These are phyloP conservation scores for Pogonophryne albipinna DNA, from an alignment of 2,797 vertebrate species.

Conservation along the genomic window DNA sequence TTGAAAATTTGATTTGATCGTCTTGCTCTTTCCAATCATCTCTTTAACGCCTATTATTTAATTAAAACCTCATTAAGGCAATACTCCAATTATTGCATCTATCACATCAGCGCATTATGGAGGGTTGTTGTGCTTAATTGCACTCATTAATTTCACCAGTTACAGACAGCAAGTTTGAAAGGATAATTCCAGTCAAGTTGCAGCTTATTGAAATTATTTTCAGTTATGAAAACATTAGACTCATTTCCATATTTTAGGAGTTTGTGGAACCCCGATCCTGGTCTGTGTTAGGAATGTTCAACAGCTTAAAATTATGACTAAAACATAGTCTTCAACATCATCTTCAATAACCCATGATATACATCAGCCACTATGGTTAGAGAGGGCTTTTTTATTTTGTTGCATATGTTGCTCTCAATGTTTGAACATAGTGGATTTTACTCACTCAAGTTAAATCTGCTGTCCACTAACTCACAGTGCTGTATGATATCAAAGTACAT, in stretches of 20 bases:
- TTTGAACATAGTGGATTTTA: neutral
- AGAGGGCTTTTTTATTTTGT: too few relatives aligned
- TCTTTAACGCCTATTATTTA: constrained; percentile 7
- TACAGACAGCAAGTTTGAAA: neutral
- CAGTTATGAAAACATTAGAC: neutral
- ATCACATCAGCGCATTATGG: constrained; percentile 2
- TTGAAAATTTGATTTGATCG: neutral
- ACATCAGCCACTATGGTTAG: neutral
- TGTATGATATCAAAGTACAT: constrained; percentile 1
- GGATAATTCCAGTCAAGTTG: neutral
- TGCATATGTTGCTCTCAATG: too few relatives aligned
- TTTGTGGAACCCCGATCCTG: neutral
- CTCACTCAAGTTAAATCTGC: neutral
- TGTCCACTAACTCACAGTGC: neutral
- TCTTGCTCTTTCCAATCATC: neutral
- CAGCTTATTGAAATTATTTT: neutral
- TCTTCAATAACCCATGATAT: neutral
- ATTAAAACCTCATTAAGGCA: neutral
- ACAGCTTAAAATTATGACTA: neutral
- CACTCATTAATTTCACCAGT: neutral
- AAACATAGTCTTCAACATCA: neutral
- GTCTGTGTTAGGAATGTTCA: neutral
- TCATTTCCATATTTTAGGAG: neutral
- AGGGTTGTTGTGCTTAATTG: neutral
- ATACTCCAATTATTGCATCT: neutral